phyloP scores from a whole-genome alignment of 2,888 invertebrate species.

The Pyrgus malvae region DNA sequence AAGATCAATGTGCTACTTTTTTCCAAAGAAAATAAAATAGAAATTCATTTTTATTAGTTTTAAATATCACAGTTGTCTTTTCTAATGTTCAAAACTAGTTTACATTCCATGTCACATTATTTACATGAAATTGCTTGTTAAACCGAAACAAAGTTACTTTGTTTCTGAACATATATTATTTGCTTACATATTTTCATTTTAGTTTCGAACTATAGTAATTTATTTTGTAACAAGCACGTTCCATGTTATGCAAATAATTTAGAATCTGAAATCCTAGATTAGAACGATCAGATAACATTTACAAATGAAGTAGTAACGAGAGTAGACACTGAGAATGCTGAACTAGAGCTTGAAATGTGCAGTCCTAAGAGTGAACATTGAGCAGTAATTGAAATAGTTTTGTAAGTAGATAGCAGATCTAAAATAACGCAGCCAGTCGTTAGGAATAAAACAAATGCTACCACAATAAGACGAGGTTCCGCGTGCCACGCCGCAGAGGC shows the following conservation, averaged over 20 bases:
- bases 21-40: constrained; percentile 12
- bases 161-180: constrained; percentile 24
- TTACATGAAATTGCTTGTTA: constrained; percentile 27
- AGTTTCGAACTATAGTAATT: constrained; percentile 22
- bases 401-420: constrained; percentile 60
- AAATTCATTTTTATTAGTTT: constrained; percentile 1
- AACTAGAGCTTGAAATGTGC: constrained; percentile 7
- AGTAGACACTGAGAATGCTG: not conserved
- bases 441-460: constrained; percentile 64
- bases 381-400: constrained; percentile 36
- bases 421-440: constrained; percentile 64
- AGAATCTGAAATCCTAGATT: not conserved
- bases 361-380: constrained; percentile 2
- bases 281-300: constrained; percentile 4
- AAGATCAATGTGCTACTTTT: constrained; percentile 16
- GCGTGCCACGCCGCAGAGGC: constrained; percentile 58
- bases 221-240: constrained; percentile 17
- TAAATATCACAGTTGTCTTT: constrained; percentile 20
- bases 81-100: constrained; percentile 17
- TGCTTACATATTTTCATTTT: constrained; percentile 26
- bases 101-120: constrained; percentile 24
- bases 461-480: constrained; percentile 76
- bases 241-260: constrained; percentile 14
- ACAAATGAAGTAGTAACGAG: constrained; percentile 7
- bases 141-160: constrained; percentile 24